Conservation (phyloP, 2,113 vertebrate genomes). For the Gopherus evgoodei region DNA sequence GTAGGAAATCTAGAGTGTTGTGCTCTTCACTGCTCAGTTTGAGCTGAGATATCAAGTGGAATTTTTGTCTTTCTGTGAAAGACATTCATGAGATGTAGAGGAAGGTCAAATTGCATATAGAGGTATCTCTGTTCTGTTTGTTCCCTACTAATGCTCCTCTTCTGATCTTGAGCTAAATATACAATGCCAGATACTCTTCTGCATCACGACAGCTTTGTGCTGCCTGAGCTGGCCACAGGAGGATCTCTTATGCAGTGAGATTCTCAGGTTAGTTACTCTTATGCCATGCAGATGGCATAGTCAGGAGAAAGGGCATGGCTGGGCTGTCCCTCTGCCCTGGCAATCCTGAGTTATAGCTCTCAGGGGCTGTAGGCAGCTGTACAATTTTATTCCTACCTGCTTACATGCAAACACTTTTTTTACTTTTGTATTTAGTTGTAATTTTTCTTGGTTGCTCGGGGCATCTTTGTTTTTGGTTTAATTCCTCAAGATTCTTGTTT, state of each 20-base stretch:
- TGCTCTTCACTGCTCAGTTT: neutral
- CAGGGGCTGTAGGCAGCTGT: neutral
- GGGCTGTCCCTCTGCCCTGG: neutral
- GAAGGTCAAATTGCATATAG: neutral
- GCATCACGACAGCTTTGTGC: neutral
- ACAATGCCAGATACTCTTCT: neutral
- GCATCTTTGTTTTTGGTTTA: neutral
- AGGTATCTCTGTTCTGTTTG: neutral
- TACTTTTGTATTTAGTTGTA: neutral
- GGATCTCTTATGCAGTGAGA: neutral
- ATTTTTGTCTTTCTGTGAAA: neutral
- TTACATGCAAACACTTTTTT: neutral
- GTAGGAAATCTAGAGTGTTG: neutral
- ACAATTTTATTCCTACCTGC: neutral
- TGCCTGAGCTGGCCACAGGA: neutral
- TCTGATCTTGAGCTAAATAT: neutral
- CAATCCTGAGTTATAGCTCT: neutral
- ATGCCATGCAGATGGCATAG: neutral
- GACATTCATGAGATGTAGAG: neutral
- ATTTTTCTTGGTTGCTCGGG: neutral
- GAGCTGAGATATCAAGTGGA: neutral
- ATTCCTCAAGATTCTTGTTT: neutral
- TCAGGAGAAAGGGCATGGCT: neutral
- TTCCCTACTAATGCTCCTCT: neutral
- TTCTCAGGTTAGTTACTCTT: neutral